Percentiles rank a stretch among this genome's conserved stretches.
phyloP scores from a whole-genome alignment of 2,888 invertebrate species.

The Pegoplata infirma region DNA sequence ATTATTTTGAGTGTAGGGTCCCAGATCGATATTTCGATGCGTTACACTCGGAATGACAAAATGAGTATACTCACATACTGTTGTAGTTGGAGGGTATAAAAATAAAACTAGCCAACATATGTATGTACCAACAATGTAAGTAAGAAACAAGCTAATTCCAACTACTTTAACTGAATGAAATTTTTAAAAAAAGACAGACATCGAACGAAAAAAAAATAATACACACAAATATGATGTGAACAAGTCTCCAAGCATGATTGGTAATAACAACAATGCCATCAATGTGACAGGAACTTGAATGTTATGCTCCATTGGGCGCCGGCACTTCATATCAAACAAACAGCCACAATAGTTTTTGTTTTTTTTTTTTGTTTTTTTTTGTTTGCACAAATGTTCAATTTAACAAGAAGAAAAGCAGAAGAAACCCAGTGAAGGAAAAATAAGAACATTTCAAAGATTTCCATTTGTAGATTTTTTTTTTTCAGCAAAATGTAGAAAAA shows the following conservation, averaged over 20 bases:
- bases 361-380: too few relatives aligned
- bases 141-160: not conserved
- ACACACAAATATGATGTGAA: slow-evolving; percentile 51
- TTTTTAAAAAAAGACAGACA: not conserved
- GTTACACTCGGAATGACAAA: too few relatives aligned
- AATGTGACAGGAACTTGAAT: slow-evolving; percentile 63
- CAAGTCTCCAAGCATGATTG: slow-evolving; percentile 52
- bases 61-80: too few relatives aligned
- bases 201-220: slow-evolving; percentile 1
- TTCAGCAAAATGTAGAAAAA: slow-evolving; percentile 15
- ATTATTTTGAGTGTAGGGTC: too few relatives aligned
- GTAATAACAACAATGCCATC: slow-evolving; percentile 56
- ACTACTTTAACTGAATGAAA: not conserved
- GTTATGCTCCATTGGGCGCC: slow-evolving; percentile 61
- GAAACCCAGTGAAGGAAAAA: not conserved
- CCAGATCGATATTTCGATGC: too few relatives aligned
- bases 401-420: not conserved
- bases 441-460: slow-evolving; percentile 21
- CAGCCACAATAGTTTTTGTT: not conserved
- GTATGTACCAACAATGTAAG: too few relatives aligned
- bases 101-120: too few relatives aligned
- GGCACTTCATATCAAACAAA: slow-evolving; percentile 41
- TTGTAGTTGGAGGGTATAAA: too few relatives aligned
- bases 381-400: not conserved
- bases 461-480: not conserved